A percentile compares a stretch with the other conserved stretches of the same genome.
Evolutionary conservation across 2,797 vertebrate species (phyloP).

Genomic region (Coregonus suidteri): DNA sequence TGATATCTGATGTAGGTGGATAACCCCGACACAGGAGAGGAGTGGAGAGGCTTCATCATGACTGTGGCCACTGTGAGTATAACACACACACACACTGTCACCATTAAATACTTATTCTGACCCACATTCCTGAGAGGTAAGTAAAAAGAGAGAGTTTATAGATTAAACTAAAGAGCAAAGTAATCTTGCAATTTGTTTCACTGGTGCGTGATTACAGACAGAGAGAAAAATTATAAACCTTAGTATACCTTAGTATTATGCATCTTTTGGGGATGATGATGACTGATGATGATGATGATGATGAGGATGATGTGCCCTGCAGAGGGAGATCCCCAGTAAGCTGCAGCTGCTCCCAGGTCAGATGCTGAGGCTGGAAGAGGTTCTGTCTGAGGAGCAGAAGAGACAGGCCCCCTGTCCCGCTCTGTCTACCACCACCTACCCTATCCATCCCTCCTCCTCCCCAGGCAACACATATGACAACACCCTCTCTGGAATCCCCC

Average conservation of each 20-base stretch:
- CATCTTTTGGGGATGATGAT: too few relatives aligned
- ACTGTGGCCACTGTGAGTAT: conserved; percentile 65
- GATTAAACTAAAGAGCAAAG: too few relatives aligned
- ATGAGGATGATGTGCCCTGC: not conserved
- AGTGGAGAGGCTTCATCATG: conserved; percentile 69
- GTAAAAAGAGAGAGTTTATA: too few relatives aligned
- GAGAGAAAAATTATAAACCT: too few relatives aligned
- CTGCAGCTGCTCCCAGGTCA: conserved; percentile 71
- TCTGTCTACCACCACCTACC: not conserved
- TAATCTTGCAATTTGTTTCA: too few relatives aligned
- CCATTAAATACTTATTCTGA: too few relatives aligned
- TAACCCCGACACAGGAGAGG: conserved; percentile 55
- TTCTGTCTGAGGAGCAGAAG: conserved; percentile 52
- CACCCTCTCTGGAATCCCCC: conserved; percentile 21
- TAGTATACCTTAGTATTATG: too few relatives aligned
- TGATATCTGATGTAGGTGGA: conserved; percentile 51
- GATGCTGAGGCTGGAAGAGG: conserved; percentile 52
- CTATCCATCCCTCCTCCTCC: conserved; percentile 16
- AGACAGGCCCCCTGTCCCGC: conserved; percentile 18
- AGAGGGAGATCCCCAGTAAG: conserved; percentile 64
- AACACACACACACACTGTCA: not conserved
- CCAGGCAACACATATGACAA: not conserved
- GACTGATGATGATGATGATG: too few relatives aligned
- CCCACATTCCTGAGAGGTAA: too few relatives aligned
- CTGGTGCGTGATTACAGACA: too few relatives aligned